Conservation (phyloP, 23 tunicate genomes). For the Ciona savignyi region DNA sequence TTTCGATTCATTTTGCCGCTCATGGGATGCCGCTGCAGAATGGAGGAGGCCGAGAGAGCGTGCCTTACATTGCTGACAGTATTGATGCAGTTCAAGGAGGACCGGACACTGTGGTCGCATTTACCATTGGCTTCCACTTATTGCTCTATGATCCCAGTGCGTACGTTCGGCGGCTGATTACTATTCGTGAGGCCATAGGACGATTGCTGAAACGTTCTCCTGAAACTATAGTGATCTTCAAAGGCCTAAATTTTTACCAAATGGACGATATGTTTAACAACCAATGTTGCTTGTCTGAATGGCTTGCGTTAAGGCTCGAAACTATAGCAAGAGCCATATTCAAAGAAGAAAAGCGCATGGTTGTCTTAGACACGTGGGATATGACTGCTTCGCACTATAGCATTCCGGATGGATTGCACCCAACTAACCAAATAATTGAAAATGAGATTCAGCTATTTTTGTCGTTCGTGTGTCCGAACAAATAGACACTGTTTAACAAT, state of each 20-base stretch:
- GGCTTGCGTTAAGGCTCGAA: constrained; percentile 37
- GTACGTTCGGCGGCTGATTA: constrained; percentile 21
- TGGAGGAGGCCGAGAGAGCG: constrained; percentile 34
- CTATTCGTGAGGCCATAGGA: constrained; percentile 23
- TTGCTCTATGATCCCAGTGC: constrained; percentile 42
- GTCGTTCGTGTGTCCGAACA: constrained; percentile 56
- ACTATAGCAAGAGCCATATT: constrained; percentile 35
- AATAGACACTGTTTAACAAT: no score
- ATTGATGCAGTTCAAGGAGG: constrained; percentile 48
- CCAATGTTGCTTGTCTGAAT: constrained; percentile 48
- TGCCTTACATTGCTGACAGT: constrained; percentile 61
- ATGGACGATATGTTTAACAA: constrained; percentile 34
- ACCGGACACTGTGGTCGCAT: constrained; percentile 33
- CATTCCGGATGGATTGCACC: constrained; percentile 14
- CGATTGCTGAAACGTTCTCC: constrained; percentile 41
- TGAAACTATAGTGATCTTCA: constrained; percentile 26
- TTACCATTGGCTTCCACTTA: constrained; percentile 53
- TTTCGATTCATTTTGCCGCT: constrained; percentile 38
- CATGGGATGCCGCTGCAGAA: constrained; percentile 79
- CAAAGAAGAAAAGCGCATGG: constrained; percentile 14
- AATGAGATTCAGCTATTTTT: constrained; percentile 27
- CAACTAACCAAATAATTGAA: constrained; percentile 8
- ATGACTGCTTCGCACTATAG: constrained; percentile 23
- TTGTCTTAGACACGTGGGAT: constrained; percentile 47
- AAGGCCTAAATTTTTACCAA: constrained; percentile 35